A percentile compares a stretch with the other conserved stretches of the same genome.
These are phyloP conservation scores for Cyphomyrus discorhynchus DNA, from an alignment of 2,113 vertebrate species.

Conservation along the genomic window DNA sequence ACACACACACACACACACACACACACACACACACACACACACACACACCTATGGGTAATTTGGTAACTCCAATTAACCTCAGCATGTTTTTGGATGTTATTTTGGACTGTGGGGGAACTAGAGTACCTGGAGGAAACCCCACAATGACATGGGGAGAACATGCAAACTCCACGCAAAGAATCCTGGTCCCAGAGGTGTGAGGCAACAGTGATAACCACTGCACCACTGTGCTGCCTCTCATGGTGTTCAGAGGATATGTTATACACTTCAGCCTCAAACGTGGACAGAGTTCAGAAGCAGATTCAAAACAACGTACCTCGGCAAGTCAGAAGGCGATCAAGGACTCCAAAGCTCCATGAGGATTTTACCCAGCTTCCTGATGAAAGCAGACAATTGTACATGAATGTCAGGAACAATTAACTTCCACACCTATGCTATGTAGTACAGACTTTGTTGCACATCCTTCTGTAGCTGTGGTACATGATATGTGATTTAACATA, in stretches of 20 bases:
- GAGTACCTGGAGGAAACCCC: too few species aligned
- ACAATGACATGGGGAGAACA: too few species aligned
- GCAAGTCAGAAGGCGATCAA: not conserved
- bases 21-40: too few species aligned
- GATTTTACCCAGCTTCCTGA: not conserved
- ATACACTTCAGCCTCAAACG: not conserved
- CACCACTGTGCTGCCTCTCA: too few species aligned
- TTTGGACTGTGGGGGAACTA: too few species aligned
- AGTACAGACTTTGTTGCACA: not conserved
- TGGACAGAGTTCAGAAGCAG: not conserved
- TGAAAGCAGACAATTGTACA: not conserved
- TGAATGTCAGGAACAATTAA: not conserved
- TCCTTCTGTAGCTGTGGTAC: not conserved
- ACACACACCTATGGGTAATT: too few species aligned
- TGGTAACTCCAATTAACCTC: too few species aligned
- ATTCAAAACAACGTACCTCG: not conserved
- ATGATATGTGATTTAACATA: not conserved
- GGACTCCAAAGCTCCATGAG: not conserved
- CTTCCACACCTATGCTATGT: not conserved
- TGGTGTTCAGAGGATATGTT: not conserved
- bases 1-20: too few species aligned
- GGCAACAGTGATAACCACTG: too few species aligned
- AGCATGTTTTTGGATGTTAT: too few species aligned
- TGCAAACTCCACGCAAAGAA: too few species aligned
- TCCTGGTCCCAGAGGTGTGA: too few species aligned